Evolutionary conservation across 2,888 invertebrate genomes (phyloP).

Genomic region (Liodrosophila aerea): DNA sequence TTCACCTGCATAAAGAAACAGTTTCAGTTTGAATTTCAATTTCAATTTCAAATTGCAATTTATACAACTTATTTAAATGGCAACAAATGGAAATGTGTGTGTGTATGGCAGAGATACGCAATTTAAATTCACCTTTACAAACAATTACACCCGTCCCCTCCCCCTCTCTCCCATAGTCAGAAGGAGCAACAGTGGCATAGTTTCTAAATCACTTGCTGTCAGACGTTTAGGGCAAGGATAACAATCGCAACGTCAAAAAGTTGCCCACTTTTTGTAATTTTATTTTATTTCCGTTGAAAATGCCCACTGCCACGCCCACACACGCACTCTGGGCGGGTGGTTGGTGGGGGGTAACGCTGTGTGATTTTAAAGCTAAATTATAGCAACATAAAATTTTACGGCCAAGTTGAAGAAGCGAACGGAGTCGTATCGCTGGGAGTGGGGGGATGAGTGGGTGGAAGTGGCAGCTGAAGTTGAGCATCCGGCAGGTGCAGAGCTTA

Average conservation of each 20-base stretch:
- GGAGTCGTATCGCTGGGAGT: not conserved
- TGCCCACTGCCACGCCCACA: constrained; percentile 25
- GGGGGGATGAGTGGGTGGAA: not conserved
- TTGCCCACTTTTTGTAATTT: constrained; percentile 78
- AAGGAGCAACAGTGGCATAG: constrained; percentile 50
- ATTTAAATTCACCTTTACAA: constrained; percentile 73
- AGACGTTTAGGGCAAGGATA: constrained; percentile 66
- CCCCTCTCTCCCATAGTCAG: not conserved
- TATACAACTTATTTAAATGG: constrained; percentile 53
- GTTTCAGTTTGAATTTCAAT: constrained; percentile 30
- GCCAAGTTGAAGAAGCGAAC: constrained; percentile 46
- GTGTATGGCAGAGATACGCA: constrained; percentile 33
- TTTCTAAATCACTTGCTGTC: constrained; percentile 77
- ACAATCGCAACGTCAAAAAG: constrained; percentile 73
- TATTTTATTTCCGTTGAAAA: constrained; percentile 76
- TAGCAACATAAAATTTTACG: constrained; percentile 73
- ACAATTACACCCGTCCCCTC: not conserved
- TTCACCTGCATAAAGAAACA: no score
- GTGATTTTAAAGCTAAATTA: constrained; percentile 77
- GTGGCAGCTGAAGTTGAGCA: constrained; percentile 9
- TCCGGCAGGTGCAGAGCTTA: constrained; percentile 70
- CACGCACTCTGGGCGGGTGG: not conserved
- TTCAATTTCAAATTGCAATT: constrained; percentile 59
- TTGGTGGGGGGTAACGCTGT: constrained; percentile 17
- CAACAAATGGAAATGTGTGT: constrained; percentile 41